Percentiles rank a stretch among this genome's conserved stretches.
phyloP scores from a whole-genome alignment of 2,888 invertebrate genomes.

The Tachystola acroxantha region DNA sequence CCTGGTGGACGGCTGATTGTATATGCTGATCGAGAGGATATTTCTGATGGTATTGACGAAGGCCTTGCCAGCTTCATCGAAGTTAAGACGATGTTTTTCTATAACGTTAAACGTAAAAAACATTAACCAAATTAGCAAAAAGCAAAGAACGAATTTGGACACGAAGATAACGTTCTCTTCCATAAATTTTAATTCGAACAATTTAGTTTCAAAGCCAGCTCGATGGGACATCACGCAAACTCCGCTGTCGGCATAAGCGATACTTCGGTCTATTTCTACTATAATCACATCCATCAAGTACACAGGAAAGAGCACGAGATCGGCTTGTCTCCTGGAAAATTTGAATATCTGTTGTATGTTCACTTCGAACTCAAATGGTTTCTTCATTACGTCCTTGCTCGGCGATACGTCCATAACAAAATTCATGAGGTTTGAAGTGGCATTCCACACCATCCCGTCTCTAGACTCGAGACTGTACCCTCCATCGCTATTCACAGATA shows the following conservation, averaged over 20 bases:
- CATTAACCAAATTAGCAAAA: conserved; percentile 51
- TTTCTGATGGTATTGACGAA: conserved; percentile 53
- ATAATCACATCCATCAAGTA: conserved; percentile 58
- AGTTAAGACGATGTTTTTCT: conserved; percentile 30
- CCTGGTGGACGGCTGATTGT: conserved; percentile 48
- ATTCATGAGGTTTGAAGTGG: conserved; percentile 48
- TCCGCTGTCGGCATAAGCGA: conserved; percentile 55
- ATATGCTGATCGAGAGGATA: conserved; percentile 41
- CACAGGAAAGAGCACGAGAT: conserved; percentile 50
- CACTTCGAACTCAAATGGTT: conserved; percentile 43
- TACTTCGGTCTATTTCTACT: conserved; percentile 48
- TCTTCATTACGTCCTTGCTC: conserved; percentile 27
- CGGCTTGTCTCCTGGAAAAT: conserved; percentile 48
- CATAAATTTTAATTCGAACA: conserved; percentile 44
- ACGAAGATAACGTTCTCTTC: conserved; percentile 28
- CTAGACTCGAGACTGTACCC: conserved; percentile 36
- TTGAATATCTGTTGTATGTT: conserved; percentile 45
- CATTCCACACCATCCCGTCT: conserved; percentile 59
- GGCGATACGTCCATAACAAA: conserved; percentile 50
- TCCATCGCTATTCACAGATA: conserved; percentile 33
- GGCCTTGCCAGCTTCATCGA: conserved; percentile 59
- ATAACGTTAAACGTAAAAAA: conserved; percentile 43
- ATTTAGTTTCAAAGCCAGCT: conserved; percentile 51
- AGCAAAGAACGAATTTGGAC: conserved; percentile 34
- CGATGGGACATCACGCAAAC: conserved; percentile 54